Evolutionary conservation across 1,140 invertebrate species (phyloP), one percentile per base, ranked within the genome.

Genomic region (Aphaenogaster floridana): DNA sequence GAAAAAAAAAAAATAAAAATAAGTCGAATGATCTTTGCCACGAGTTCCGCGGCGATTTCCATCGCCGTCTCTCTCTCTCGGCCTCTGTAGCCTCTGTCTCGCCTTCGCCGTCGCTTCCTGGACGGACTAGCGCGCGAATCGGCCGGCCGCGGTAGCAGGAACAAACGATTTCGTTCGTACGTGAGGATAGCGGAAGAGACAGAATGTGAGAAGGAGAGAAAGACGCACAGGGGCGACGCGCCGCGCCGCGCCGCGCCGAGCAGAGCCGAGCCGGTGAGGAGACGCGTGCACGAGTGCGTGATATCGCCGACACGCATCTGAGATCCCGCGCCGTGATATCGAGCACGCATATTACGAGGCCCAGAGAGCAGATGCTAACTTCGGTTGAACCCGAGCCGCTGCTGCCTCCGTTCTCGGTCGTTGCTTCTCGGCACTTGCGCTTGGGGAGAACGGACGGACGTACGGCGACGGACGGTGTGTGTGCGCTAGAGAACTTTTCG

Each of bases 301-400:
- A 94, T 95, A 95, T 95, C 95, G 89, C 88, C 91, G 86, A 89
- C 91, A 94, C 92, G 91, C 90, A 95, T 95, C 95, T 95, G 15
- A 94, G 95, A 95, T 95, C 91, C 83, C 66, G 88, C 13, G 84
- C 28, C 77, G 88, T 85, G 95, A 95, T 95, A 95, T 94, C 91
- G 91, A 90, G 92, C 92, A 94, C 94, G 93, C 94, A 93, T 94
- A 94, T 94, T 94, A 94, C 92, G 90, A 92, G 93, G 90, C 93
- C 88, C 91, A 89, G 90, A 91, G 92, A 93, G 94, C 94, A 94
- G 94, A 94, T 94, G 94, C 94, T 91, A 93, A 93, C 91, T 94
- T 94, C 94, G 94, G 94, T 94, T 94, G 91, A 92, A 86, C 86
- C 85, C 88, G 76, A 80, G 89, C 66, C 64, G 48, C 78, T 83